Base-by-base conservation (phyloP, 2,113 vertebrate species). In the Chionodraco myersi region DNA sequence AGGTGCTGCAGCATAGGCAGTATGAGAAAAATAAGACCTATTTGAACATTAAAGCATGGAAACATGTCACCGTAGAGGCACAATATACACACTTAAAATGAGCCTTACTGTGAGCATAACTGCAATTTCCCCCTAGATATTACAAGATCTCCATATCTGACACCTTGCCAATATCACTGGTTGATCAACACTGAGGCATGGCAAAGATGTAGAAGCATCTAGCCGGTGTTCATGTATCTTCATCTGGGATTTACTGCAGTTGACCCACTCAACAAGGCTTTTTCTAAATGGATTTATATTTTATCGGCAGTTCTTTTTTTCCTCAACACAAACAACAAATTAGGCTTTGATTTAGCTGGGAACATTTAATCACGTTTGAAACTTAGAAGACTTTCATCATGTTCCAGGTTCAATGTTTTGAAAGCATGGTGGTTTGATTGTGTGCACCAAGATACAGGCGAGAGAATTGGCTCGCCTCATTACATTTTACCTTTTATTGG, bases 211-310 rank as follows among this genome's bases (percentile, higher is more conserved):
- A 23, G n/a, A 62, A 6, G 61, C 63, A 44, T 30, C 21, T 74
- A 79, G 64, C 75, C 68, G 62, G 8, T 69, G 53, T 15, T 79
- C 14, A 14, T 53, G 54, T 60, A 64, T 23, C 18, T 72, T n/a
- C n/a, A 1, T 59, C 77, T 77, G 53, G 45, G 73, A 49, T 84
- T 77, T 36, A 60, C 56, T 79, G 48, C 70, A 59, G 76, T 77
- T 63, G 6, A 62, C 63, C 49, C 77, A 21, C 54, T 21, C 44
- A 5, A 54, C 54, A 15, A 21, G 62, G 11, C 26, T 72, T 65
- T 30, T 72, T 14, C 13, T 45, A 41, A 34, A 6, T 52, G 9
- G 3, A 18, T 77, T 64, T 57, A 16, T 75, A 68, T 41, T 70
- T 73, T n/a, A 80, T 41, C 48, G 18, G 36, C 52, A 48, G 7